Evolutionary conservation across 2,888 invertebrate genomes (phyloP).

Genomic region (Parnassius orleans): DNA sequence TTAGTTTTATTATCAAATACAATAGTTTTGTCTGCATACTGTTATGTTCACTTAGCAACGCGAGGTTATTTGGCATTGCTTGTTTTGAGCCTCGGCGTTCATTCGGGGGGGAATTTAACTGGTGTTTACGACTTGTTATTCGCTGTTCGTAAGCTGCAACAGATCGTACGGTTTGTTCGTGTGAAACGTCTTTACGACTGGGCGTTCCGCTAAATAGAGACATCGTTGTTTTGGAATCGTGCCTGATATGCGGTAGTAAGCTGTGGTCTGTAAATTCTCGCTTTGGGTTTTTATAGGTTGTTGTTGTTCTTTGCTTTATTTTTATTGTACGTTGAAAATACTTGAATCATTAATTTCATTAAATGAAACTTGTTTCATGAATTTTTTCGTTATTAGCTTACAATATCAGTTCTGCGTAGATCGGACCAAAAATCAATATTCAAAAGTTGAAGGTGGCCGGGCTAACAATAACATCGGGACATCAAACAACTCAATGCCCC

Average conservation of each 20-base stretch:
- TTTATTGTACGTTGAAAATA: no score
- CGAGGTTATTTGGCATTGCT: slow-evolving; percentile 16
- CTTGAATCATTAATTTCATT: no score
- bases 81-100: slow-evolving; percentile 15
- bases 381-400: no score
- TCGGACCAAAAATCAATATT: no score
- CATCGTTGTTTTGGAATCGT: slow-evolving; percentile 14
- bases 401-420: no score
- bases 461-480: no score
- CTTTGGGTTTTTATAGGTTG: not conserved
- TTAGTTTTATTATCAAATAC: slow-evolving; percentile 13
- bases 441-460: no score
- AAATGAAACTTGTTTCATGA: no score
- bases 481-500: no score
- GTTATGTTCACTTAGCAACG: slow-evolving; percentile 6
- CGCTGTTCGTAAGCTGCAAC: slow-evolving; percentile 17
- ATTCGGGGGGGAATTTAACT: slow-evolving; percentile 21
- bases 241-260: slow-evolving; percentile 9
- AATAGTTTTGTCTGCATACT: slow-evolving; percentile 11
- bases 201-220: slow-evolving; percentile 11
- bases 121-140: slow-evolving; percentile 24
- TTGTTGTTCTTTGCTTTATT: no score
- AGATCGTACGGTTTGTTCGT: slow-evolving; percentile 16
- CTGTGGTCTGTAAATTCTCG: slow-evolving; percentile 1
- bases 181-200: slow-evolving; percentile 24